phyloP scores from a whole-genome alignment of 2,113 vertebrate genomes.

The Neogobius melanostomus region DNA sequence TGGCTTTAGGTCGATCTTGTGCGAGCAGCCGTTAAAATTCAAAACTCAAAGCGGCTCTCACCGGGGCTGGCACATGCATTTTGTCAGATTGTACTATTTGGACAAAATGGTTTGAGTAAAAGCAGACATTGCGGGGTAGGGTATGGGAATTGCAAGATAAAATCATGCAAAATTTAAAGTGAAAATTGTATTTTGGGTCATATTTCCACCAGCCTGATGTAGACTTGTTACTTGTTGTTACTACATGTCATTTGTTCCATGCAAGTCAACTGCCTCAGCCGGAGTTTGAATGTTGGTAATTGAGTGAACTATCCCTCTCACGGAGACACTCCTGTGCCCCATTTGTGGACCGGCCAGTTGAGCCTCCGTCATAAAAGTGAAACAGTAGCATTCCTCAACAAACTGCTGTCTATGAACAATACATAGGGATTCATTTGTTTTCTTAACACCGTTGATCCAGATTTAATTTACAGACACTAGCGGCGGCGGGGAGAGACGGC shows the following conservation, averaged over 20 bases:
- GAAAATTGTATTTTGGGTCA: too few species aligned
- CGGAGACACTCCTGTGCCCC: neutral
- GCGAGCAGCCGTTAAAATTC: slow-evolving; percentile 36
- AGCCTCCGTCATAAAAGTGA: slow-evolving; percentile 39
- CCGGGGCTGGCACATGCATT: slow-evolving; percentile 21
- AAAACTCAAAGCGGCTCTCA: slow-evolving; percentile 33
- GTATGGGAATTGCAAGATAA: too few species aligned
- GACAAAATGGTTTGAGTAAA: neutral
- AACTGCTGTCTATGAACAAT: slow-evolving; percentile 27
- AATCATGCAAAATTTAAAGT: too few species aligned
- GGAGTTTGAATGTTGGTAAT: neutral
- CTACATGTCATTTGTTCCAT: too few species aligned
- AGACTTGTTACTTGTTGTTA: too few species aligned
- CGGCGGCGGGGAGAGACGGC: too few species aligned
- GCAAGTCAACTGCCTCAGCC: too few species aligned
- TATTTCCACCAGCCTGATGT: too few species aligned
- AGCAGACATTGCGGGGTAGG: neutral
- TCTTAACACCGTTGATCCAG: slow-evolving; percentile 25
- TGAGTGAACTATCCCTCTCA: neutral
- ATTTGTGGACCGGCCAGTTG: slow-evolving; percentile 27
- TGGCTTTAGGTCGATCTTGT: neutral
- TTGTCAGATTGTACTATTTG: neutral
- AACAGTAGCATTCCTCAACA: neutral
- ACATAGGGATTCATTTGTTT: slow-evolving; percentile 21
- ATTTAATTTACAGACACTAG: slow-evolving; percentile 17